Base-by-base conservation (phyloP, 2,888 invertebrate species). In the Platerodrilus igneus region DNA sequence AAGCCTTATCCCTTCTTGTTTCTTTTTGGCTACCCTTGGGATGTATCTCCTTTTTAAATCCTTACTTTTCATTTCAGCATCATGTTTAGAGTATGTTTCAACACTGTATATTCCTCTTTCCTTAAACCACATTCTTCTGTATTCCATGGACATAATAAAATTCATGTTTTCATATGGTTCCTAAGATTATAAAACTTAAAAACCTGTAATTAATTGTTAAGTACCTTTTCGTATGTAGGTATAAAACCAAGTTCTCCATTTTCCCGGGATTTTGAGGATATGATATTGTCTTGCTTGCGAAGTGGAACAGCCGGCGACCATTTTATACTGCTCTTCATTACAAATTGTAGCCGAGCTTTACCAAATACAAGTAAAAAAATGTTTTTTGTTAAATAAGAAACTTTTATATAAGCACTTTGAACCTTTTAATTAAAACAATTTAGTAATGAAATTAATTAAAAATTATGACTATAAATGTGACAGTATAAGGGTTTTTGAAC, bases 161-260 rank as follows among this genome's bases (percentile, higher is more conserved):
- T 64, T 66, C 55, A 78, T 69, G 22, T 63, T 53, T 11, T 51
- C 50, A 7, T 30, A 41, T 26, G 46, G 45, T 26, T 53, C 57
- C 62, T 62, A 27, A 29, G 48, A 29, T 17, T 11, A 34, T 2
- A 34, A n/a, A 26, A n/a, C n/a, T n/a, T n/a, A n/a, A n/a, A n/a
- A n/a, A 16, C 33, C 40, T 39, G 3, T 20, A 40, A 27, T n/a
- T n/a, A n/a, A n/a, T n/a, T n/a, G n/a, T n/a, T n/a, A n/a, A n/a
- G n/a, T 64, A 75, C 76, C 64, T 71, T 71, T 57, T 72, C 75
- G 56, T 76, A 76, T 66, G 74, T 71, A n/a, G 74, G 74, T 39
- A 67, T 70, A 44, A 64, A 64, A 25, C 56, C 60, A 3, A 33
- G 33, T 16, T 57, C 49, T 3, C 56, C 55, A 26, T 50, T 54